Base-by-base conservation (phyloP, 2,888 invertebrate genomes). In the Nymphalis urticae region DNA sequence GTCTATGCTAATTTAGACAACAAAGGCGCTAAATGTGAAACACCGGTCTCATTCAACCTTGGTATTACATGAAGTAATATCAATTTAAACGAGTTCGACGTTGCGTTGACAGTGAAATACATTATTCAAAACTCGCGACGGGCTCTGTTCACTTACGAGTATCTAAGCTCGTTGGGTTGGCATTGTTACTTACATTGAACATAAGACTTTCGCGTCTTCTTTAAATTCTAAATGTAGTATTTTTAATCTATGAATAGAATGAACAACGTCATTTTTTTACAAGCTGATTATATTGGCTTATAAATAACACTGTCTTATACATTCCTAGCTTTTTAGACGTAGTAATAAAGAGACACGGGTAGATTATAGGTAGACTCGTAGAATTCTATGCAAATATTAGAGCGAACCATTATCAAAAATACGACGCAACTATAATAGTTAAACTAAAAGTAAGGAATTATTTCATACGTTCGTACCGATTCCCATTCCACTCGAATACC, bases 41-140 rank as follows among this genome's bases (percentile, higher is more conserved):
- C 27, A 6, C 27, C 6, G 6, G 27, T 32, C 5, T 32, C 27
- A 32, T 32, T 32, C 27, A 32, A 32, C 27, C 27, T 32, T 32
- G 27, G 6, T 32, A 6, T 32, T 3, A 32, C 27, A 24, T 16
- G 21, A 47, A 60, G 60, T 47, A 47, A 60, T 19, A 47, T 68
- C 68, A 64, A 68, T 64, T 21, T 32, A 27, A 24, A 17, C 16
- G 32, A 32, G 19, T 68, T 58, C 47, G 21, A 53, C 53, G 64
- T 60, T 60, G 51, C 68, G 60, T 63, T 16, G 19, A 32, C 27
- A 50, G 64, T 64, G 53, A 19, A 48, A 60, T 68, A 63, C 63
- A 59, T 68, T 63, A 62, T 68, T 68, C 60, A 64, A 54, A 19
- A 42, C 13, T 21, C 42, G 48, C 24, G 7, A 50, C 32, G 27